phyloP scores from a whole-genome alignment of 2,888 invertebrate genomes.

The Disparrhopalites patrizii region DNA sequence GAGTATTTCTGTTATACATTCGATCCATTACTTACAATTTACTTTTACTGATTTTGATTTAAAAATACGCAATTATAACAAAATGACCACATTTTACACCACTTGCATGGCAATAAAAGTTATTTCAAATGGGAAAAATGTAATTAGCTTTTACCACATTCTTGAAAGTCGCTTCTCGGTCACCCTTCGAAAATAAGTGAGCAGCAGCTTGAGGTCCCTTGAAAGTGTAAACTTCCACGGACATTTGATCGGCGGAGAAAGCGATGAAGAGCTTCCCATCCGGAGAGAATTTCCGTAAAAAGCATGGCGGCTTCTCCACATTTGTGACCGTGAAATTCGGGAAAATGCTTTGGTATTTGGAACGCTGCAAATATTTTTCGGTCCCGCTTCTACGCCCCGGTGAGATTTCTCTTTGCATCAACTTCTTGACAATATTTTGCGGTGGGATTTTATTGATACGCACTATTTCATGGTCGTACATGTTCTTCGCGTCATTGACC shows the following conservation, averaged over 20 bases:
- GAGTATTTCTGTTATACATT: not conserved
- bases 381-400: constrained; percentile 67
- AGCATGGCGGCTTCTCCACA: constrained; percentile 90
- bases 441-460: constrained; percentile 61
- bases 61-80: not conserved
- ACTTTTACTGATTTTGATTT: not conserved
- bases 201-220: constrained; percentile 75
- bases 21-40: not conserved
- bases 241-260: constrained; percentile 84
- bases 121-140: no score
- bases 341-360: constrained; percentile 86
- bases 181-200: constrained; percentile 60
- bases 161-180: not conserved
- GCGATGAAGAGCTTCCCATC: constrained; percentile 84
- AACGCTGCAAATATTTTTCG: constrained; percentile 70
- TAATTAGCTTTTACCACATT: no score
- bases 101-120: not conserved
- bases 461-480: no score
- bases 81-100: not conserved
- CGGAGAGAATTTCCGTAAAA: constrained; percentile 89
- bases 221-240: constrained; percentile 85
- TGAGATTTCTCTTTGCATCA: constrained; percentile 70
- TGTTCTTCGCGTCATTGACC: no score
- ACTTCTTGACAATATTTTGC: constrained; percentile 75
- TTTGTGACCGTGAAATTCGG: constrained; percentile 88